Evolutionary conservation across 2,888 invertebrate genomes (phyloP).

Genomic region (Sinhomidia bicolor): DNA sequence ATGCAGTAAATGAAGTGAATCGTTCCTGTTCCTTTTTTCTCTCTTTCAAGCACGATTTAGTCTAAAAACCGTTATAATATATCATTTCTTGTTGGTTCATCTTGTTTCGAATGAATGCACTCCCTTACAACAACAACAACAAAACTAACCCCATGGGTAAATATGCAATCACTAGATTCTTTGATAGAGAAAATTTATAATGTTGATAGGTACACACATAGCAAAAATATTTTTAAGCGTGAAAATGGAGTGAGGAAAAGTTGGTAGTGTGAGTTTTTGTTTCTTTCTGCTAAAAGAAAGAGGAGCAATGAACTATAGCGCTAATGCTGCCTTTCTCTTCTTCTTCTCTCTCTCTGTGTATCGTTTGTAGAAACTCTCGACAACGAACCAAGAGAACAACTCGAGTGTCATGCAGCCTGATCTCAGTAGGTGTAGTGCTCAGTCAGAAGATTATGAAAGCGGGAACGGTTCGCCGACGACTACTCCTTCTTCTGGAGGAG

Average conservation of each 20-base stretch:
- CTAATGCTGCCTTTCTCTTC: constrained; percentile 2
- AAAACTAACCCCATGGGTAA: no score
- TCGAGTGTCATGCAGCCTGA: constrained; percentile 62
- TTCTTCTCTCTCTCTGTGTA: constrained; percentile 47
- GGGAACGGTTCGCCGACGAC: constrained; percentile 53
- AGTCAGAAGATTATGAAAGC: constrained; percentile 62
- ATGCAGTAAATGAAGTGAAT: background rate
- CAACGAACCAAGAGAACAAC: constrained; percentile 69
- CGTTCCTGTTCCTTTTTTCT: background rate
- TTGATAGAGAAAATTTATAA: no score
- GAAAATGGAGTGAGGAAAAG: no score
- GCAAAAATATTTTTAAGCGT: no score
- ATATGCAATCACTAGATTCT: no score
- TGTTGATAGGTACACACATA: no score
- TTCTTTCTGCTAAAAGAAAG: background rate
- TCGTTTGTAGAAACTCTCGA: constrained; percentile 61
- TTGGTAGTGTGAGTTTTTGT: background rate
- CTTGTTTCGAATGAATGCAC: background rate
- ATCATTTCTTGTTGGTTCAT: background rate
- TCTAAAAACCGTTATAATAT: background rate
- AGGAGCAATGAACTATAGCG: background rate
- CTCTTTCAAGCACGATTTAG: background rate
- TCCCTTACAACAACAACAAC: background rate
- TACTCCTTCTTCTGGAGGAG: constrained; percentile 29
- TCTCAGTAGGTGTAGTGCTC: constrained; percentile 73